Conservation (phyloP, 2,888 invertebrate genomes). For the Leptopilina myrica region DNA sequence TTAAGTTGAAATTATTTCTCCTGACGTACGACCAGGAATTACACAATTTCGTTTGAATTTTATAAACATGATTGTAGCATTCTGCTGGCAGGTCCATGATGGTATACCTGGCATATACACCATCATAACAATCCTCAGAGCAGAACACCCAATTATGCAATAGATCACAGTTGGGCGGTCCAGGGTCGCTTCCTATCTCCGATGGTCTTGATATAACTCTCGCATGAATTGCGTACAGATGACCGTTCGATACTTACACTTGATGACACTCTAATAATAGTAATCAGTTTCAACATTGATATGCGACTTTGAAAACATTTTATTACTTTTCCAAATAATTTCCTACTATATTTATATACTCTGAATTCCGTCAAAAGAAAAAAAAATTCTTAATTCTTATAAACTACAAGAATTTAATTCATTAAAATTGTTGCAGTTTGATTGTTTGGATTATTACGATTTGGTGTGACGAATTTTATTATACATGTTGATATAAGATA, state of each 20-base stretch:
- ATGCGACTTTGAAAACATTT: not conserved
- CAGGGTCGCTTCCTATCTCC: constrained; percentile 32
- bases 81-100: not conserved
- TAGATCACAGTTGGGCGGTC: constrained; percentile 31
- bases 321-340: not conserved
- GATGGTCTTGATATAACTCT: constrained; percentile 28
- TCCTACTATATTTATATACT: not conserved
- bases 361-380: not conserved
- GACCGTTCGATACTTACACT: not conserved
- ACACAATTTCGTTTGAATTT: constrained; percentile 22
- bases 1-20: no score
- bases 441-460: no score
- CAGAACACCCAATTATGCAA: constrained; percentile 36
- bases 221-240: constrained; percentile 18
- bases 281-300: constrained; percentile 31
- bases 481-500: no score
- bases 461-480: no score
- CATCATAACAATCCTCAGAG: constrained; percentile 26
- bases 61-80: constrained; percentile 23
- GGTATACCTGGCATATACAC: constrained; percentile 4
- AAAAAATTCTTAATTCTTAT: no score
- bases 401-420: no score
- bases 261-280: constrained; percentile 36
- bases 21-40: not conserved
- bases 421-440: no score